These are phyloP conservation scores for Rutpela maculata DNA, from an alignment of 2,888 invertebrate species.

Conservation along the genomic window DNA sequence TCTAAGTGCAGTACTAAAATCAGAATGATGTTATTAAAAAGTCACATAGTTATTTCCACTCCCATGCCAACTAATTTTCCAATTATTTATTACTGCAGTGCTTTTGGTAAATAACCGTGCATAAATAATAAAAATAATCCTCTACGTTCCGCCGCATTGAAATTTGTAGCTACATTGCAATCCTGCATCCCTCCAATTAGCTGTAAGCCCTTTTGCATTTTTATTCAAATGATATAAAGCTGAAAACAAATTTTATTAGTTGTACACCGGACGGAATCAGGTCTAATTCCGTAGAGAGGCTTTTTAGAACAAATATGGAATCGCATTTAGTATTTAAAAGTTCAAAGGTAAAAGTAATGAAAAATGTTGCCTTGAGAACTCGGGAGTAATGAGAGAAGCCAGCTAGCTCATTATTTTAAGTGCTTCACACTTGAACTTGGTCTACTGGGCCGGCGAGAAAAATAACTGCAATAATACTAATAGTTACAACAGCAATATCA, in stretches of 20 bases:
- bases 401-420: neutral
- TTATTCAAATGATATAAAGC: neutral
- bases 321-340: neutral
- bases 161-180: neutral
- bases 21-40: too few relatives aligned
- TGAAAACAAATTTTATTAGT: slow-evolving; percentile 7
- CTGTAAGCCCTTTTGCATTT: slow-evolving; percentile 7
- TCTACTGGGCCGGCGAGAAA: too few relatives aligned
- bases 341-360: slow-evolving; percentile 3
- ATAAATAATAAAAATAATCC: slow-evolving; percentile 1
- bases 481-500: too few relatives aligned
- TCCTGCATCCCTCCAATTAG: neutral
- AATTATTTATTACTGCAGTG: neutral
- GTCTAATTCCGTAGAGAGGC: neutral
- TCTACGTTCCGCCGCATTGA: neutral
- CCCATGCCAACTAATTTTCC: neutral
- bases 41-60: too few relatives aligned
- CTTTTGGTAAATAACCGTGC: neutral
- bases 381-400: neutral
- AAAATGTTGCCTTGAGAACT: neutral
- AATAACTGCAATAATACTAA: too few relatives aligned
- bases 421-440: neutral
- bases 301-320: neutral
- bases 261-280: neutral
- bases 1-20: too few relatives aligned